A percentile compares a stretch with the other conserved stretches of the same genome.
phyloP scores from a whole-genome alignment of 2,797 vertebrate genomes.

The Gymnodraco acuticeps region DNA sequence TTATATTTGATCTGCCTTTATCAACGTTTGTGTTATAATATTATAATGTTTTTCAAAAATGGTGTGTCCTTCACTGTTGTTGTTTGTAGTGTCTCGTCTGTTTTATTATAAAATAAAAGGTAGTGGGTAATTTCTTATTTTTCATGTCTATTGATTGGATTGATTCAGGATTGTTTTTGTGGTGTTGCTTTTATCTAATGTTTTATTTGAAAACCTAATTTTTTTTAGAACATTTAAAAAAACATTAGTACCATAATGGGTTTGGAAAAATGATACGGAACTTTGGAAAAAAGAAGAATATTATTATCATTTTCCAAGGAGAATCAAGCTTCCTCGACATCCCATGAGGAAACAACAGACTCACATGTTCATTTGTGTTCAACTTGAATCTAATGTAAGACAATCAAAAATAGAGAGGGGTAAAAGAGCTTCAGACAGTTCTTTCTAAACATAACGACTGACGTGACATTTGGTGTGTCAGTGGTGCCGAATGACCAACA shows the following conservation, averaged over 20 bases:
- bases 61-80: too few species aligned
- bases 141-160: too few species aligned
- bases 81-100: too few species aligned
- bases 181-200: too few species aligned
- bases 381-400: background rate
- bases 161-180: too few species aligned
- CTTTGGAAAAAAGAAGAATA: constrained; percentile 14
- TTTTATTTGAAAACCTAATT: too few species aligned
- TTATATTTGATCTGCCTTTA: too few species aligned
- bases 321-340: constrained; percentile 33
- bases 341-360: constrained; percentile 28
- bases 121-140: too few species aligned
- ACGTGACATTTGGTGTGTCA: constrained; percentile 43
- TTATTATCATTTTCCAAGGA: constrained; percentile 35
- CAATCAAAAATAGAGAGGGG: background rate
- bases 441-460: constrained; percentile 10
- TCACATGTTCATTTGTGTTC: constrained; percentile 2
- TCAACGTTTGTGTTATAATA: too few species aligned
- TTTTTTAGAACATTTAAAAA: too few species aligned
- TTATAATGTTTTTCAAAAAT: too few species aligned
- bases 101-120: too few species aligned
- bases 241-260: background rate
- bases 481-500: constrained; percentile 8
- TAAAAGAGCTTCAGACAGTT: constrained; percentile 12
- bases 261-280: background rate